Base-by-base conservation (phyloP, 2,888 invertebrate genomes). In the Nipponacmea schrenckii region DNA sequence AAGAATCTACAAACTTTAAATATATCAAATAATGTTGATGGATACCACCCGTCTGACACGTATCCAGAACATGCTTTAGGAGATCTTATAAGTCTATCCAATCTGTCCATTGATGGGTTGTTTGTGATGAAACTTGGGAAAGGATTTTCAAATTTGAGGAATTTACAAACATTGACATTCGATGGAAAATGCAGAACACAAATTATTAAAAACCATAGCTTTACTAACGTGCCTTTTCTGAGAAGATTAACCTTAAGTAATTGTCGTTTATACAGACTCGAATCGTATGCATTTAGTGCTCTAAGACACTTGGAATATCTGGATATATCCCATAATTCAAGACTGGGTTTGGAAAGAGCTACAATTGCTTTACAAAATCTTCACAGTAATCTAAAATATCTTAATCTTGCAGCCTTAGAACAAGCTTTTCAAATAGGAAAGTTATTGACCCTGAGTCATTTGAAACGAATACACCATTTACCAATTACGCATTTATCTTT, bases 91-190 rank as follows among this genome's bases (percentile, higher is more conserved):
- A n/a, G 14, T 8, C 67, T 56, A 62, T 15, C 26, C 14, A 26
- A 26, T 39, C n/a, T 68, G 20, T 27, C 20, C 31, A 17, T 68
- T 48, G 56, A 68, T 68, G 67, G 67, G 8, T 15, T 62, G 26
- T 14, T 26, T 20, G 31, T 17, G 26, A 44, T 62, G 2, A 46
- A 15, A n/a, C 45, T 62, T 27, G 69, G 63, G 15, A 27, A 62
- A 5, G 46, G 46, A 15, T 63, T 69, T 63, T 24, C 63, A 14
- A 46, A 68, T 5, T n/a, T 68, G 5, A 46, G 1, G 17, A 68
- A 68, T 4, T 50, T 68, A 20, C 15, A 50, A 17, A n/a, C n/a
- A 3, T 20, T 68, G 17, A 68, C n/a, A 14, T 68, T 68, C 17
- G 20, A 17, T 50, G 56, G 67, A n/a, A n/a, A 39, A 15, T 68